Base-by-base conservation (phyloP, 2,888 invertebrate genomes). In the Scelioninae gen. 2 region DNA sequence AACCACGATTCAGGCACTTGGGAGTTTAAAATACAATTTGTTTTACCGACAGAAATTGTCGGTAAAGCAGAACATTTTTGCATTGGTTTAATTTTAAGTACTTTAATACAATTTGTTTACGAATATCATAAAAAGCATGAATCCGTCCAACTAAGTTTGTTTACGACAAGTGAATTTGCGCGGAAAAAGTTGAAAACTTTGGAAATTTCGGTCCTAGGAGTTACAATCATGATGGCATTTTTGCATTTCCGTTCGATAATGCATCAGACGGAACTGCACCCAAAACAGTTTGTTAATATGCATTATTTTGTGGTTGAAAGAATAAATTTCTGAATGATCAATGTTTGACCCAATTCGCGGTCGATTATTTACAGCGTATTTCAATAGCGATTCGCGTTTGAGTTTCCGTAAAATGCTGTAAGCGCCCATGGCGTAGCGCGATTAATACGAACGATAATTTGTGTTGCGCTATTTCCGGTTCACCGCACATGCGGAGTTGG, bases 371-470 rank as follows among this genome's bases (percentile, higher is more conserved):
- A 50, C 63, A 39, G 16, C 10, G 48, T 22, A 41, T 52, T 63
- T 70, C 61, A 70, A 63, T 53, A 63, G 45, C 28, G 53, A 10
- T 25, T 48, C 15, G 63, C 18, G n/a, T n/a, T 28, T 35, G 19
- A 61, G 35, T 63, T 70, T 60, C 39, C 63, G 48, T 41, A 70
- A 70, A 55, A 63, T 48, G 50, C 31, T 39, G 45, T 53, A 55
- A 53, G 39, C 55, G 25, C 18, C 58, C 31, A 60, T 16, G 28
- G 55, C 43, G 50, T 16, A 45, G 41, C 22, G 7, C 63, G 61
- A 63, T 70, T 70, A 61, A 70, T 70, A 70, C 70, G 50, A 61
- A 70, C 50, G 70, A 63, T 70, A 55, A 57, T 70, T 70, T 63
- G 31, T 43, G 55, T 28, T 25, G 41, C 39, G 48, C 57, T 45